Percentiles rank a stretch among this genome's conserved stretches.
These are phyloP conservation scores for Polyommatus iphigenia DNA, from an alignment of 2,888 invertebrate species.

Conservation along the genomic window DNA sequence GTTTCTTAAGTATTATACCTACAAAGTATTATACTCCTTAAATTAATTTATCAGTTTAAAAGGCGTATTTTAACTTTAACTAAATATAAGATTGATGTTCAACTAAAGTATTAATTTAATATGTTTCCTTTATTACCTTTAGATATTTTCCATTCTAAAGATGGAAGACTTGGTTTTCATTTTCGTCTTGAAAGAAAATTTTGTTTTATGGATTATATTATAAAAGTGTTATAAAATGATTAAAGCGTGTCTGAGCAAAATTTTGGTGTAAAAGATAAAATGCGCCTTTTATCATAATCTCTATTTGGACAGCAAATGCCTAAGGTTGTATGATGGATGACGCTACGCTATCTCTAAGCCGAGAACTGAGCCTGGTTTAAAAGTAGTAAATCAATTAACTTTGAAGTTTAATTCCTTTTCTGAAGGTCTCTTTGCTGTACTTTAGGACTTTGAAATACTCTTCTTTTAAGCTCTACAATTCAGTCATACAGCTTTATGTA, in stretches of 20 bases:
- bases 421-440: not conserved
- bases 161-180: not conserved
- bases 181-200: not conserved
- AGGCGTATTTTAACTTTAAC: not conserved
- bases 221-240: conserved; percentile 6
- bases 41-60: not conserved
- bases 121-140: not conserved
- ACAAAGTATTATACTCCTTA: not conserved
- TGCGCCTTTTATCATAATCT: conserved; percentile 28
- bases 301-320: conserved; percentile 23
- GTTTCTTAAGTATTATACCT: not conserved
- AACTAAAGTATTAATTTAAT: too few relatives aligned
- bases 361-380: not conserved
- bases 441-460: not conserved
- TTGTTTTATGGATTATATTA: not conserved
- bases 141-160: not conserved
- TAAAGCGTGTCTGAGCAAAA: not conserved
- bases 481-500: not conserved
- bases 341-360: not conserved
- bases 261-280: conserved; percentile 21
- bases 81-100: not conserved
- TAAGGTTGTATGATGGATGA: conserved; percentile 23
- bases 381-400: not conserved
- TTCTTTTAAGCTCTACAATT: not conserved
- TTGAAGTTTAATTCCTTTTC: not conserved